Evolutionary conservation across 2,113 vertebrate genomes (phyloP).

Genomic region (Notothenia rossii): DNA sequence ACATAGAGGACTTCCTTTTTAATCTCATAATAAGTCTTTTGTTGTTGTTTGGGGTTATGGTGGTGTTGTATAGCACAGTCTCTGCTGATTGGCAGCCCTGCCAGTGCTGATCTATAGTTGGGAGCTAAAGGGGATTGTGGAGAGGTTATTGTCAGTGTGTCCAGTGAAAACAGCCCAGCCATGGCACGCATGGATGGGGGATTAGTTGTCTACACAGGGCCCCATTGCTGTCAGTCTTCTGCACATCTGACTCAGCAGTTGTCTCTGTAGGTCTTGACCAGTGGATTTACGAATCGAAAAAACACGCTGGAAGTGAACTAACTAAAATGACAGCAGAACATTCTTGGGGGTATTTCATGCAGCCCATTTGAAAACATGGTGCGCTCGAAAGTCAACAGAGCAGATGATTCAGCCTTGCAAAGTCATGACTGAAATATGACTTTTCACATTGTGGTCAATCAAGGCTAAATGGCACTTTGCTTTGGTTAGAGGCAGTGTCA

Average conservation of each 20-base stretch:
- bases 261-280: slow-evolving; percentile 38
- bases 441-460: slow-evolving; percentile 30
- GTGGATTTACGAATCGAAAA: slow-evolving; percentile 38
- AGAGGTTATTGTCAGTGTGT: slow-evolving; percentile 53
- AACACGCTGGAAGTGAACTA: slow-evolving; percentile 11
- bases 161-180: slow-evolving; percentile 49
- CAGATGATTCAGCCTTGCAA: neutral
- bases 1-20: slow-evolving; percentile 24
- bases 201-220: slow-evolving; percentile 71
- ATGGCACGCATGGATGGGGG: slow-evolving; percentile 49
- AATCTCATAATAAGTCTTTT: neutral
- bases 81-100: slow-evolving; percentile 39
- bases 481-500: slow-evolving; percentile 6
- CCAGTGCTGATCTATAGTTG: slow-evolving; percentile 24
- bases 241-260: slow-evolving; percentile 73
- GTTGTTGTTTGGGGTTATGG: slow-evolving; percentile 5
- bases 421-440: neutral
- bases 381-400: neutral
- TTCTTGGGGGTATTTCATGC: slow-evolving; percentile 5
- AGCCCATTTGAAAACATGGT: neutral
- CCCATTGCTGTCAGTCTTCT: slow-evolving; percentile 49
- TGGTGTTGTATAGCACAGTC: neutral
- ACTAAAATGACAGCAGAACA: slow-evolving; percentile 20
- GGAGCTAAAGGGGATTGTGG: slow-evolving; percentile 53
- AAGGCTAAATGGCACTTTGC: slow-evolving; percentile 30